Conservation (phyloP, 2,888 invertebrate species). For the Drosophila niveifrons region DNA sequence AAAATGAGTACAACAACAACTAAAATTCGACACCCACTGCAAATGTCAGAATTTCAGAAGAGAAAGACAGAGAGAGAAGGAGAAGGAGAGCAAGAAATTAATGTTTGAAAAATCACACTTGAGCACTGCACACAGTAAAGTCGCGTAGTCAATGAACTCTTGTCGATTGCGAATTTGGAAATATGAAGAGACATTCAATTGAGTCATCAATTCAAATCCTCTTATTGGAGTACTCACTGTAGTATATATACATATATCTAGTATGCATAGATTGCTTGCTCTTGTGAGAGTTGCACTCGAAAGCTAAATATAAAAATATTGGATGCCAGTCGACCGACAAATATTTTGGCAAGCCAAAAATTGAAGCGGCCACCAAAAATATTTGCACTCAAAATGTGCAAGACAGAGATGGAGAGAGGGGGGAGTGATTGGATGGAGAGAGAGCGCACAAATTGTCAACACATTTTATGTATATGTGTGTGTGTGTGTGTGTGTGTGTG, state of each 20-base stretch:
- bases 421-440: not conserved
- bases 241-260: not conserved
- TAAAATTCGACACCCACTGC: slow-evolving; percentile 33
- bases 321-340: slow-evolving; percentile 72
- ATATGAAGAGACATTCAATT: too few species aligned
- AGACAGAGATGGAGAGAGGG: not conserved
- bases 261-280: slow-evolving; percentile 8
- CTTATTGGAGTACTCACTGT: slow-evolving; percentile 19
- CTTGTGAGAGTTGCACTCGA: slow-evolving; percentile 46
- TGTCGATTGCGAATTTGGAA: too few species aligned
- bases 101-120: slow-evolving; percentile 27
- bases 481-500: slow-evolving; percentile 9
- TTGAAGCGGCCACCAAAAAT: slow-evolving; percentile 49
- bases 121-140: slow-evolving; percentile 12
- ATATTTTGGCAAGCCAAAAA: slow-evolving; percentile 73
- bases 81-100: slow-evolving; percentile 28
- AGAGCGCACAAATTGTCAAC: slow-evolving; percentile 54
- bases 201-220: too few species aligned
- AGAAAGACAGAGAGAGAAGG: too few species aligned
- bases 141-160: not conserved
- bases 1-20: slow-evolving; percentile 18
- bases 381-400: slow-evolving; percentile 30
- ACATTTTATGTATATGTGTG: slow-evolving; percentile 19
- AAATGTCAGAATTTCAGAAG: slow-evolving; percentile 15
- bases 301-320: slow-evolving; percentile 50